phyloP scores from a whole-genome alignment of 2,113 vertebrate species.

The Xiphophorus maculatus region DNA sequence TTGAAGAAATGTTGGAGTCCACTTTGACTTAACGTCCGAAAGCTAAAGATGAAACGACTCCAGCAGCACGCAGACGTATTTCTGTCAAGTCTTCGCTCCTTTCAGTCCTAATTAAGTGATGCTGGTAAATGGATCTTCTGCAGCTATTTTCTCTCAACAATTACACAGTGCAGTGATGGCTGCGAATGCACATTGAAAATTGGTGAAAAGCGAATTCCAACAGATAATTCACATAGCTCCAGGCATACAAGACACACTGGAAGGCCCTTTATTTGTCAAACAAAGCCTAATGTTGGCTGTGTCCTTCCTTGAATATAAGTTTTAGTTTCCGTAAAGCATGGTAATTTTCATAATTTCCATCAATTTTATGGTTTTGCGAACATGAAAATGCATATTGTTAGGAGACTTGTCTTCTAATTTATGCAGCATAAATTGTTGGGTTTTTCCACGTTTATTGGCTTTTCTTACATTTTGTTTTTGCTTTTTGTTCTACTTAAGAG shows the following conservation, averaged over 20 bases:
- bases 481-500: too few species aligned
- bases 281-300: background rate
- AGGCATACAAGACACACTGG: slow-evolving; percentile 10
- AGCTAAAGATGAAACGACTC: background rate
- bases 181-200: slow-evolving; percentile 20
- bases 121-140: slow-evolving; percentile 41
- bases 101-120: slow-evolving; percentile 41
- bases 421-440: too few species aligned
- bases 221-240: slow-evolving; percentile 16
- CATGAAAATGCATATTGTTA: too few species aligned
- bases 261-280: slow-evolving; percentile 8
- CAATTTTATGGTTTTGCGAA: too few species aligned
- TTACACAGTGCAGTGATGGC: slow-evolving; percentile 20
- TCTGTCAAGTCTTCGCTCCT: slow-evolving; percentile 28
- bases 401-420: too few species aligned
- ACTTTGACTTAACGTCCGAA: slow-evolving; percentile 3
- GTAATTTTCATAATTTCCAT: too few species aligned
- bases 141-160: slow-evolving; percentile 36
- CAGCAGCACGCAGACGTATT: slow-evolving; percentile 2
- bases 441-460: too few species aligned
- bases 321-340: too few species aligned
- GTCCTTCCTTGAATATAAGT: background rate
- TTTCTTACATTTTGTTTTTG: too few species aligned
- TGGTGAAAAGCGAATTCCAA: slow-evolving; percentile 21
- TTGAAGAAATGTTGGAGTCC: slow-evolving; percentile 34